Percentiles rank a stretch among this genome's conserved stretches.
phyloP scores from a whole-genome alignment of 2,797 vertebrate genomes.

The Microcaecilia unicolor region DNA sequence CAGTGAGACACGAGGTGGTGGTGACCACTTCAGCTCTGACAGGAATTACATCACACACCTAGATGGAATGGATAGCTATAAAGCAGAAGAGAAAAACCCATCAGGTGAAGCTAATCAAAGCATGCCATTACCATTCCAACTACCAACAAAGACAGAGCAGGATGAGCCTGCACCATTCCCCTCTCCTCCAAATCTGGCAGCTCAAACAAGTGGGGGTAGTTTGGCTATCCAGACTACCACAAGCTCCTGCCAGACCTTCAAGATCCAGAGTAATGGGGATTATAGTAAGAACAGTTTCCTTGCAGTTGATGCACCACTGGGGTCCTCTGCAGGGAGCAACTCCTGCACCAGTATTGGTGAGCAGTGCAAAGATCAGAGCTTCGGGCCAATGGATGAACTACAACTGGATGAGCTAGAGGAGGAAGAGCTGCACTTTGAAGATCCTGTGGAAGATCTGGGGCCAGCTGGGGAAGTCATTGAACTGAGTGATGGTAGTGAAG shows the following conservation, averaged over 20 bases:
- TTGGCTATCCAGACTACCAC: constrained; percentile 20
- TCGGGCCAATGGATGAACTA: constrained; percentile 54
- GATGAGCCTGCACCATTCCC: constrained; percentile 29
- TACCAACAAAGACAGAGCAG: constrained; percentile 65
- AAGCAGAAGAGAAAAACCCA: constrained; percentile 45
- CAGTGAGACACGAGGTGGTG: constrained; percentile 25
- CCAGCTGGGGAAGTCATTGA: constrained; percentile 68
- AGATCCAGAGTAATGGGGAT: constrained; percentile 72
- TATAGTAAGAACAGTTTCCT: constrained; percentile 49
- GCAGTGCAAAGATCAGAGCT: constrained; percentile 48
- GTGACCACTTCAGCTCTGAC: constrained; percentile 43
- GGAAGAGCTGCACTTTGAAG: constrained; percentile 80
- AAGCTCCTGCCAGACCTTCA: constrained; percentile 56
- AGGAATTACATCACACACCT: constrained; percentile 50
- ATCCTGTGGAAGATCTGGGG: constrained; percentile 65
- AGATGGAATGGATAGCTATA: constrained; percentile 44
- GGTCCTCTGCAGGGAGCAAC: constrained; percentile 45
- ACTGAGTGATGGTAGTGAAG: constrained; percentile 77
- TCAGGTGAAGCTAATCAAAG: constrained; percentile 28
- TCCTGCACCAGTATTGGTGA: constrained; percentile 54
- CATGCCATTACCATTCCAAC: constrained; percentile 32
- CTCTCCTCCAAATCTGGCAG: neutral
- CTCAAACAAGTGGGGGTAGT: constrained; percentile 35
- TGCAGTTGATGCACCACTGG: constrained; percentile 32
- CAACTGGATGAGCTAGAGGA: constrained; percentile 56